Base-by-base conservation (phyloP, 2,113 vertebrate species). In the Leptosomus discolor region DNA sequence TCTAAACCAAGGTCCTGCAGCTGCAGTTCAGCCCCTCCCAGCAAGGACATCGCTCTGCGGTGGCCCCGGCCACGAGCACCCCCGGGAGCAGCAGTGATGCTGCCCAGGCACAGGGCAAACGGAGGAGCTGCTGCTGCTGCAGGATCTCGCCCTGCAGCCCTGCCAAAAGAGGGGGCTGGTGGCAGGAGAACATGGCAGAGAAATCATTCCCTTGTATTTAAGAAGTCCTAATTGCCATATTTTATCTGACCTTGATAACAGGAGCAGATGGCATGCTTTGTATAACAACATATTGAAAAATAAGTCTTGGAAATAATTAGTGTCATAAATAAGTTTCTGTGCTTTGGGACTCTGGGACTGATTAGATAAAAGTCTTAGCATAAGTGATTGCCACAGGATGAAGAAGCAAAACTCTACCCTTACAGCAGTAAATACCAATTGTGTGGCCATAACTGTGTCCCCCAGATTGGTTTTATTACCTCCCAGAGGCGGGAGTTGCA, bases 121-220 rank as follows among this genome's bases (percentile, higher is more conserved):
- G 4, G 15, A 8, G 60, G 9, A n/a, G 45, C 37, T 5, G 24
- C 45, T 30, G 57, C 26, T 7, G 8, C 30, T 34, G 43, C 14
- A 26, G 57, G 37, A 9, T 11, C 7, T 9, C 73, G 7, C 8
- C 29, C 48, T 9, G 12, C 65, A 54, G 27, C 61, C 43, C 41
- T 18, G 16, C 23, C 1, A 0, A 34, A 54, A 57, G 20, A 2
- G 1, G 54, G 32, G 36, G 78, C 21, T 67, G 58, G n/a, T 0
- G 1, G 12, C 15, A 15, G 63, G 30, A 32, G 2, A 6, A 18
- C 0, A 1, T 1, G 1, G 11, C 0, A 0, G 15, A 12, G 51
- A 53, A 46, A 41, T 24, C 34, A 21, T 54, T 7, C 54, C 45
- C 74, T 23, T 0, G 0, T 39, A 5, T 11, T 18, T 4, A 13